Evolutionary conservation across 2,797 vertebrate genomes (phyloP).

Genomic region (Sparus aurata): DNA sequence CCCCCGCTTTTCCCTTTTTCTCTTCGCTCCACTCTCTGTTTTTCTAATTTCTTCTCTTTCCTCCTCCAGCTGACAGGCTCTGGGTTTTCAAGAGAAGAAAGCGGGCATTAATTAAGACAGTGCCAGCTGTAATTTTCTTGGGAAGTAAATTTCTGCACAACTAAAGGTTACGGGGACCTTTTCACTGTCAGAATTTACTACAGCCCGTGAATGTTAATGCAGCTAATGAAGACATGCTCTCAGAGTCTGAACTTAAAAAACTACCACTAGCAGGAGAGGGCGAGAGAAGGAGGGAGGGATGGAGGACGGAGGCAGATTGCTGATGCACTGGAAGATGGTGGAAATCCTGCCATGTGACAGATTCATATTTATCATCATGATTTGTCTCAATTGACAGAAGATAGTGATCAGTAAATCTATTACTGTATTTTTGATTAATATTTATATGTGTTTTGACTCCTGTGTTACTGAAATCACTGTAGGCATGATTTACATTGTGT

Average conservation of each 20-base stretch:
- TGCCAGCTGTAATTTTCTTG: slow-evolving; percentile 99
- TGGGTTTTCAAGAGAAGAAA: slow-evolving; percentile 99
- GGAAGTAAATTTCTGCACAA: slow-evolving; percentile 99
- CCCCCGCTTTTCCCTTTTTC: slow-evolving; percentile 34
- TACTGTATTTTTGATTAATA: not conserved
- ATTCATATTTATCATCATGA: slow-evolving; percentile 31
- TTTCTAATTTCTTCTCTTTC: slow-evolving; percentile 85
- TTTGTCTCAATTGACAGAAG: slow-evolving; percentile 22
- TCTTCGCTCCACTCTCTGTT: slow-evolving; percentile 78
- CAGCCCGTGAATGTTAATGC: slow-evolving; percentile 99
- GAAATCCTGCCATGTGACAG: slow-evolving; percentile 29
- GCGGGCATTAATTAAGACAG: slow-evolving; percentile 99
- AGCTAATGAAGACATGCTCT: slow-evolving; percentile 99
- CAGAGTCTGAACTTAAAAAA: slow-evolving; percentile 99
- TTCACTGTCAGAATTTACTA: slow-evolving; percentile 99
- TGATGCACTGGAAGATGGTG: slow-evolving; percentile 21
- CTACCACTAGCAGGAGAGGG: slow-evolving; percentile 91
- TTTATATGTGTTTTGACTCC: not conserved
- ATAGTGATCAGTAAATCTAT: not conserved
- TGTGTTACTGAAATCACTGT: not conserved
- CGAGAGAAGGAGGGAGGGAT: slow-evolving; percentile 51
- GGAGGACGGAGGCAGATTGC: slow-evolving; percentile 87
- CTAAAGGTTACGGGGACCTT: slow-evolving; percentile 99
- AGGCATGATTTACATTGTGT: not conserved
- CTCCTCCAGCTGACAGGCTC: slow-evolving; percentile 96